phyloP scores from a whole-genome alignment of 2,888 invertebrate genomes.

The Lepidonotus clava region DNA sequence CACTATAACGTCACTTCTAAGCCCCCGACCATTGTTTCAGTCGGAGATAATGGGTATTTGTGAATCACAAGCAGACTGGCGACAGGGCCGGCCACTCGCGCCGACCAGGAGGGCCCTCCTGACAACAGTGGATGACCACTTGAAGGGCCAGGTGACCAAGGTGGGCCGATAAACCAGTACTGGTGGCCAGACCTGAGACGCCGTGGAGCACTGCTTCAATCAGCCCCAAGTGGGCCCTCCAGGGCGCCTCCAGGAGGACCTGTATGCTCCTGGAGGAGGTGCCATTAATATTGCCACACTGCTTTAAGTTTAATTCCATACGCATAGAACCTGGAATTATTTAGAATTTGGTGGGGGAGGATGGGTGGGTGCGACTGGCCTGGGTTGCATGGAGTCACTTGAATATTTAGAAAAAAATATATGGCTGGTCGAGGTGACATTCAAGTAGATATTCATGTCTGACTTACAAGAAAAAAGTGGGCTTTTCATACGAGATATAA shows the following conservation, averaged over 20 bases:
- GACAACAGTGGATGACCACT: constrained; percentile 12
- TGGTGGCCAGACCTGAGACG: constrained; percentile 4
- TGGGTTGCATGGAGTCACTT: too few relatives aligned
- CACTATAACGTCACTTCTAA: too few relatives aligned
- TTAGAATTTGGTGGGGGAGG: too few relatives aligned
- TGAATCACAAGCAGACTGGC: background rate
- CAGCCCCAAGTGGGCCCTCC: background rate
- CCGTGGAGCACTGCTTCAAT: background rate
- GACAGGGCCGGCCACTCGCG: background rate
- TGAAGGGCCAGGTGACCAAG: background rate
- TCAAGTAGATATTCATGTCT: too few relatives aligned
- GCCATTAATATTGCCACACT: too few relatives aligned
- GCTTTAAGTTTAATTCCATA: too few relatives aligned
- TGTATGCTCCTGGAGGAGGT: background rate
- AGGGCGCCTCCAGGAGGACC: background rate
- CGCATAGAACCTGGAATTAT: too few relatives aligned
- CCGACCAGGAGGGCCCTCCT: background rate
- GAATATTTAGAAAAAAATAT: too few relatives aligned
- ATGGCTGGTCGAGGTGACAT: too few relatives aligned
- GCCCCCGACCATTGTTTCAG: background rate
- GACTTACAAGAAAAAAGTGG: too few relatives aligned
- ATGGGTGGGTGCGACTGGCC: too few relatives aligned
- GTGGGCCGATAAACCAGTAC: background rate
- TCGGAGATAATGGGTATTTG: background rate
- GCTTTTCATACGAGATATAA: too few relatives aligned